Percentiles rank a stretch among this genome's conserved stretches.
Evolutionary conservation across 2,888 invertebrate genomes (phyloP).

Genomic region (Theretra japonica): DNA sequence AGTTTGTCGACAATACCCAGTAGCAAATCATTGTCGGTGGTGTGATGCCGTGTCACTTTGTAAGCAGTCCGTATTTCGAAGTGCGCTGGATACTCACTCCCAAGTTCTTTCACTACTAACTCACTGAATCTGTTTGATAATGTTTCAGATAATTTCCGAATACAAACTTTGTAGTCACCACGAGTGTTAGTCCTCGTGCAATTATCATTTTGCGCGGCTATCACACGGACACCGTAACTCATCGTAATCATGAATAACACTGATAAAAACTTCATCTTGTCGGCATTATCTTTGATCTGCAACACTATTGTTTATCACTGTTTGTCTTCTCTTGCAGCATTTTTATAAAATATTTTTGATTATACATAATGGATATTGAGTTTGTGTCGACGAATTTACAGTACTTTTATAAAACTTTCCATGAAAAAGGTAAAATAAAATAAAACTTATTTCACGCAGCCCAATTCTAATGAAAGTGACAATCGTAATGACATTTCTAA

Average conservation of each 20-base stretch:
- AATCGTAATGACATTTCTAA: not conserved
- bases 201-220: conserved; percentile 69
- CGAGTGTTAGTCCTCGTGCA: conserved; percentile 68
- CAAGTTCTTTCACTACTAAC: conserved; percentile 72
- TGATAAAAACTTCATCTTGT: conserved; percentile 75
- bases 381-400: not conserved
- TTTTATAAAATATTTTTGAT: not conserved
- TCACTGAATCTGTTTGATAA: conserved; percentile 71
- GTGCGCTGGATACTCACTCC: conserved; percentile 72
- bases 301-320: conserved; percentile 14
- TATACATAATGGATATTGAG: not conserved
- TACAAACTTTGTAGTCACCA: conserved; percentile 70
- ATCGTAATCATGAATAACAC: conserved; percentile 66
- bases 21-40: conserved; percentile 66
- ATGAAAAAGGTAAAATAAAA: not conserved
- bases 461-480: not conserved
- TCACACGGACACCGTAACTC: conserved; percentile 54
- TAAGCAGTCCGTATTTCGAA: conserved; percentile 71
- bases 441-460: not conserved
- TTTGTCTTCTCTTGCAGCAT: not conserved
- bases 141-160: conserved; percentile 66
- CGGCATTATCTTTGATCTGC: conserved; percentile 61
- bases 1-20: conserved; percentile 70
- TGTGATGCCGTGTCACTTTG: conserved; percentile 69
- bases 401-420: not conserved